phyloP scores from a whole-genome alignment of 92 coral and sea anemone species.

The Phymanthus crucifer region DNA sequence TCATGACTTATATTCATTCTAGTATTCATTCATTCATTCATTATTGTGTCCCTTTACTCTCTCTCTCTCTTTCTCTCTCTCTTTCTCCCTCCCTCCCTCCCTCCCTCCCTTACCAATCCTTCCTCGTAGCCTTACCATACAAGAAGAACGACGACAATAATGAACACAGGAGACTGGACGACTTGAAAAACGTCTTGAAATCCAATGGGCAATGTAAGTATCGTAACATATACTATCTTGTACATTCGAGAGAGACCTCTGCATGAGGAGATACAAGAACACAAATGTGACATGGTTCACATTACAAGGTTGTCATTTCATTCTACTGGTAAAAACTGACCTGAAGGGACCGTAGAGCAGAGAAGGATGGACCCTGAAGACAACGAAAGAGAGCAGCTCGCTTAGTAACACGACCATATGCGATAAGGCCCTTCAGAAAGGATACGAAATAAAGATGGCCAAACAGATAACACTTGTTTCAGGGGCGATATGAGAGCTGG shows the following conservation, averaged over 20 bases:
- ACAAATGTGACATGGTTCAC: too few species aligned
- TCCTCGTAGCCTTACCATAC: constrained; percentile 60
- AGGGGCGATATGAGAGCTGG: too few species aligned
- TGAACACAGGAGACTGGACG: constrained; percentile 73
- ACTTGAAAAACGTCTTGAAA: constrained; percentile 55
- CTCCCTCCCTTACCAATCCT: neutral
- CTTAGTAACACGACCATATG: too few species aligned
- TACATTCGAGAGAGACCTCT: constrained; percentile 71
- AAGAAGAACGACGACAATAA: constrained; percentile 65
- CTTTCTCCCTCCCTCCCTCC: neutral
- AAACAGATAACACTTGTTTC: too few species aligned
- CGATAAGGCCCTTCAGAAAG: too few species aligned
- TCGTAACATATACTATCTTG: constrained; percentile 64
- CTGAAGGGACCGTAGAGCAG: constrained; percentile 78
- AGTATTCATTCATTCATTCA: too few species aligned
- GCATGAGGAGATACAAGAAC: constrained; percentile 5
- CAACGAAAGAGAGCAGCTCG: neutral
- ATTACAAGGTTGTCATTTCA: neutral
- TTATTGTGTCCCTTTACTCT: too few species aligned
- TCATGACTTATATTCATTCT: too few species aligned
- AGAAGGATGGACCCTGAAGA: constrained; percentile 66
- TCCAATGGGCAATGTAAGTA: constrained; percentile 63
- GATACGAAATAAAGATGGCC: too few species aligned
- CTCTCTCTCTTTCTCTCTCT: too few species aligned
- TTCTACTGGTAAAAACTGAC: constrained; percentile 21